These are phyloP conservation scores for Capromys pilorides DNA, from an alignment of 2,797 vertebrate genomes.

Conservation along the genomic window DNA sequence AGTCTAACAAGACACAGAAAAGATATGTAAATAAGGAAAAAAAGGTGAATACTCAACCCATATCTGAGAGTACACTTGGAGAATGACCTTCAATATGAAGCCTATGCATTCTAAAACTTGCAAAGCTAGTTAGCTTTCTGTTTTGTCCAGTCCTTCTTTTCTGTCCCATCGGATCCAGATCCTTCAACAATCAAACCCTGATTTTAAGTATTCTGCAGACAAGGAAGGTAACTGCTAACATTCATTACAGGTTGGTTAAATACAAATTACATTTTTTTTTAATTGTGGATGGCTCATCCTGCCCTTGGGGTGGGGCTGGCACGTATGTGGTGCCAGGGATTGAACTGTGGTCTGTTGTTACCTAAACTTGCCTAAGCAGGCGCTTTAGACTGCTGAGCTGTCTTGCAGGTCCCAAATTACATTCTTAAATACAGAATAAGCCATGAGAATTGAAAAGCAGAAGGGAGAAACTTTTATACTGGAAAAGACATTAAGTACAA, in stretches of 20 bases:
- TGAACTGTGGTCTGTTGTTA: too few relatives aligned
- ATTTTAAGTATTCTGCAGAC: background rate
- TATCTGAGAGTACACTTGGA: background rate
- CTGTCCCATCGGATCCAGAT: background rate
- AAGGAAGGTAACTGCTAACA: background rate
- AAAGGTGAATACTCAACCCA: too few relatives aligned
- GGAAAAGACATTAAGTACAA: conserved; percentile 13
- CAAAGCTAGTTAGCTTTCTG: background rate
- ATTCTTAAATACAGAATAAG: background rate
- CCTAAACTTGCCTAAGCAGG: too few relatives aligned
- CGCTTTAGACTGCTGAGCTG: too few relatives aligned
- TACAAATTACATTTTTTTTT: conserved; percentile 6
- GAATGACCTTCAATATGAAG: background rate
- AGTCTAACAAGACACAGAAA: background rate
- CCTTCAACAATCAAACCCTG: background rate
- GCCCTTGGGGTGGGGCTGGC: too few relatives aligned
- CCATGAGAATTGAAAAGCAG: background rate
- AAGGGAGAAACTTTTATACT: background rate
- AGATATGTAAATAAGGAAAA: background rate
- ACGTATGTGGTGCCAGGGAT: too few relatives aligned
- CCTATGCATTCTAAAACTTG: background rate
- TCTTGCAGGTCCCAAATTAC: too few relatives aligned
- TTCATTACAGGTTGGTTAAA: background rate
- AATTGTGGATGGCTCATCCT: too few relatives aligned
- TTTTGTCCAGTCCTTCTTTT: too few relatives aligned